Conservation (phyloP, 2,888 invertebrate genomes). For the Drosophila aldrichi region DNA sequence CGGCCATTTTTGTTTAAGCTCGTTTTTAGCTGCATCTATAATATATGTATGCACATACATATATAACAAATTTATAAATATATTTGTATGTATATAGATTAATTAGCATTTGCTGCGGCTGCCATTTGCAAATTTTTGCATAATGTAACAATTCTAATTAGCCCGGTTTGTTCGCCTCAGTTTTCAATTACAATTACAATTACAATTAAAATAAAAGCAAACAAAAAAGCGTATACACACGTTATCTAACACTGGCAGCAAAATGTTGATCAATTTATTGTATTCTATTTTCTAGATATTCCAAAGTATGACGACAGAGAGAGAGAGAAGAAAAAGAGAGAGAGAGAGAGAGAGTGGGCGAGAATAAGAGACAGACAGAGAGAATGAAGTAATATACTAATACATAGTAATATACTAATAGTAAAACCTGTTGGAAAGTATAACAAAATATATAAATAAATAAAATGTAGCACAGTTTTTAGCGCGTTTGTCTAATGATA, state of each 20-base stretch:
- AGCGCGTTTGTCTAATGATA: conserved; percentile 14
- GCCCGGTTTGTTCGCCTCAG: conserved; percentile 55
- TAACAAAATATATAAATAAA: not conserved
- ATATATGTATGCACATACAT: conserved; percentile 1
- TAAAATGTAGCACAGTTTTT: conserved; percentile 54
- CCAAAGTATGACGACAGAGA: not conserved
- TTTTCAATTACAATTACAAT: conserved; percentile 70
- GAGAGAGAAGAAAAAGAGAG: not conserved
- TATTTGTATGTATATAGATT: conserved; percentile 50
- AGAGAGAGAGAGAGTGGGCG: not conserved
- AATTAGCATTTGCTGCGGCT: conserved; percentile 68
- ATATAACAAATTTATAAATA: not conserved
- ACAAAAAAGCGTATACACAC: not conserved
- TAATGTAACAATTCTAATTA: conserved; percentile 77
- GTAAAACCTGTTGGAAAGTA: not conserved
- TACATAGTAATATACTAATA: too few relatives aligned
- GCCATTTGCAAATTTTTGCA: conserved; percentile 60
- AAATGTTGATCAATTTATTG: not conserved
- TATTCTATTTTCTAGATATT: not conserved
- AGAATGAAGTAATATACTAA: too few relatives aligned
- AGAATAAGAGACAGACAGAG: too few relatives aligned
- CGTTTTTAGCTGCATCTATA: conserved; percentile 15
- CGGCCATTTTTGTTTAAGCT: conserved; percentile 27
- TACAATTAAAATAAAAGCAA: not conserved
- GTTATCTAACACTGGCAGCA: conserved; percentile 7